A percentile compares a stretch with the other conserved stretches of the same genome.
These are phyloP conservation scores for Crotalus horridus DNA, from an alignment of 2,113 vertebrate species.

Conservation along the genomic window DNA sequence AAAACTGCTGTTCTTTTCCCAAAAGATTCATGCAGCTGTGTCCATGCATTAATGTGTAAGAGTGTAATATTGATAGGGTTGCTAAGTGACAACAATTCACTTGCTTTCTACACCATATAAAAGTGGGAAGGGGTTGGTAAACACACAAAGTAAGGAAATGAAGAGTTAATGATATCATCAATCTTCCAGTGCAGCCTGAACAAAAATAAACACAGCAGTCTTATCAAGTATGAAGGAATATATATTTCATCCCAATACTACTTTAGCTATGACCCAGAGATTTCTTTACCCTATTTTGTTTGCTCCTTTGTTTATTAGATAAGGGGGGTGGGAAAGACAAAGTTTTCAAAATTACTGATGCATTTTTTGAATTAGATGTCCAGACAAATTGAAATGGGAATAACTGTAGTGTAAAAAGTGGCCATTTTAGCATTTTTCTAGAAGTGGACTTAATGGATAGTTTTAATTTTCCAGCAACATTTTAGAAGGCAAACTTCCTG, in stretches of 20 bases:
- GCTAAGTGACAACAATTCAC: neutral
- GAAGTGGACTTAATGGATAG: neutral
- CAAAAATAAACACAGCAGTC: conserved; percentile 42
- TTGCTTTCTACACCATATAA: neutral
- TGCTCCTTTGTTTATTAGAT: neutral
- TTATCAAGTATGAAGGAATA: conserved; percentile 26
- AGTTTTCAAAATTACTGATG: neutral
- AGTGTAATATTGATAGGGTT: neutral
- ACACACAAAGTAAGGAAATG: conserved; percentile 30
- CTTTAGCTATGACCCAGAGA: conserved; percentile 26
- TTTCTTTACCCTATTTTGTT: conserved; percentile 17
- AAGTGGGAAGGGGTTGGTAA: neutral
- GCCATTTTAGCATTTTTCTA: neutral
- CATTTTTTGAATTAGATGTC: neutral
- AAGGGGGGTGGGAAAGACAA: neutral
- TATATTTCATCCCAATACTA: conserved; percentile 25
- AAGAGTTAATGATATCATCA: conserved; percentile 47
- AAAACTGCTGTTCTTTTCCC: neutral
- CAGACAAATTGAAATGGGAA: neutral
- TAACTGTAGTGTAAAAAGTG: neutral
- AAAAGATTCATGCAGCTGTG: neutral
- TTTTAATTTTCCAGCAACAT: neutral
- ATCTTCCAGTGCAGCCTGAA: conserved; percentile 24
- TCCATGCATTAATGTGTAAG: neutral
- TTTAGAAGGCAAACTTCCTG: neutral